Evolutionary conservation across 2,113 vertebrate species (phyloP).

Genomic region (Alaudala cheleensis): DNA sequence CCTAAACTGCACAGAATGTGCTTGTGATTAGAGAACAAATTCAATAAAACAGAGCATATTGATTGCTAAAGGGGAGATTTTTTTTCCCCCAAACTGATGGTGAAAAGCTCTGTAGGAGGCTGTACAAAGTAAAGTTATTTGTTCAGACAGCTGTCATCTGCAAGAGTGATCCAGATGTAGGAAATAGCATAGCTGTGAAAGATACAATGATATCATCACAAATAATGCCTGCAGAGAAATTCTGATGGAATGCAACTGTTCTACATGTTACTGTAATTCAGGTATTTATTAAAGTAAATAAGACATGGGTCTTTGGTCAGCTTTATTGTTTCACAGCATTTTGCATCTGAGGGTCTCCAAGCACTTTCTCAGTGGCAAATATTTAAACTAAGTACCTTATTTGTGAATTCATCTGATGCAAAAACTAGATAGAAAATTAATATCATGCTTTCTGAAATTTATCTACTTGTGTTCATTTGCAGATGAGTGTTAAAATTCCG

Average conservation of each 20-base stretch:
- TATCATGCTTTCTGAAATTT: neutral
- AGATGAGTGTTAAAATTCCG: neutral
- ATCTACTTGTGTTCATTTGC: neutral
- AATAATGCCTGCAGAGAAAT: neutral
- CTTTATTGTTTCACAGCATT: neutral
- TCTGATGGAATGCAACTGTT: neutral
- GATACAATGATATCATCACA: neutral
- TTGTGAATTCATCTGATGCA: neutral
- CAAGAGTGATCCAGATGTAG: neutral
- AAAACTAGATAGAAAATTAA: neutral
- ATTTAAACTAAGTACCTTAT: neutral
- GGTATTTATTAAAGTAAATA: neutral
- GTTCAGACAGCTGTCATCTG: slow-evolving; percentile 22
- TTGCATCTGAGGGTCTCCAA: neutral
- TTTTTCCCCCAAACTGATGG: neutral
- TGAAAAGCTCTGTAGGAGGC: neutral
- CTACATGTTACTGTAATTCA: neutral
- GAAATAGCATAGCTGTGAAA: neutral
- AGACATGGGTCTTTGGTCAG: neutral
- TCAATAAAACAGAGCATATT: slow-evolving; percentile 37
- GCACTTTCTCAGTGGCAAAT: neutral
- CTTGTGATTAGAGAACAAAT: slow-evolving; percentile 27
- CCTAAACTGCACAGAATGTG: neutral
- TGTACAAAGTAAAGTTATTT: neutral
- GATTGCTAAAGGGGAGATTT: neutral